Base-by-base conservation (phyloP, 2,113 vertebrate species). In the Scatophagus argus region DNA sequence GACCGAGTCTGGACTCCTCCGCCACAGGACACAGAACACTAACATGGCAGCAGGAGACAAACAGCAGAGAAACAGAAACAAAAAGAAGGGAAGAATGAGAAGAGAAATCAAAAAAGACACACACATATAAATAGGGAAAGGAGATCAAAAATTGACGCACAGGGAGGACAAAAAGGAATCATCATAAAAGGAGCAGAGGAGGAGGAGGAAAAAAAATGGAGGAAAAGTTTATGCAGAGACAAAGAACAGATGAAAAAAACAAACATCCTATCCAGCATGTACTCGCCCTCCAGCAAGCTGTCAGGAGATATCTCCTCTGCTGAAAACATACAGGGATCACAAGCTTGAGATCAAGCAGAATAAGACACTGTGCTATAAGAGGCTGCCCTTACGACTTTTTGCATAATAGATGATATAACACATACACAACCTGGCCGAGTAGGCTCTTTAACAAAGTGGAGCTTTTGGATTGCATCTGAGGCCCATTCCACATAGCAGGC, bases 21-120 rank as follows among this genome's bases (percentile, higher is more conserved):
- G 0, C 98, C 98, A 9, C 98, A 99, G 9, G 96, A 97, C 44
- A 99, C 98, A 0, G 98, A 96, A 86, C 98, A 99, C 98, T 99
- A 90, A 65, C 39, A n/a, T 38, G 51, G 36, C 69, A 70, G 38
- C 46, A 55, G 58, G 62, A 69, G 46, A 29, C 17, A 23, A n/a
- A 51, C 9, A 44, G 44, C 13, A 56, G 39, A 27, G 54, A 68
- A 34, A 71, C 25, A 36, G 29, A 61, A 41, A 76, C 6, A 73
- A 47, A 54, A 44, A 41, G 32, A 29, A 79, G 51, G 19, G n/a
- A 31, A 43, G n/a, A 64, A 52, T 70, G 31, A 80, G 65, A 83
- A 11, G 54, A 59, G 14, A 49, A n/a, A 27, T 5, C 27, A 52
- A 55, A 47, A 69, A 17, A 23, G 65, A 49, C 31, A 47, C 23